Conservation (phyloP, 2,113 vertebrate genomes). For the Jacana jacana region DNA sequence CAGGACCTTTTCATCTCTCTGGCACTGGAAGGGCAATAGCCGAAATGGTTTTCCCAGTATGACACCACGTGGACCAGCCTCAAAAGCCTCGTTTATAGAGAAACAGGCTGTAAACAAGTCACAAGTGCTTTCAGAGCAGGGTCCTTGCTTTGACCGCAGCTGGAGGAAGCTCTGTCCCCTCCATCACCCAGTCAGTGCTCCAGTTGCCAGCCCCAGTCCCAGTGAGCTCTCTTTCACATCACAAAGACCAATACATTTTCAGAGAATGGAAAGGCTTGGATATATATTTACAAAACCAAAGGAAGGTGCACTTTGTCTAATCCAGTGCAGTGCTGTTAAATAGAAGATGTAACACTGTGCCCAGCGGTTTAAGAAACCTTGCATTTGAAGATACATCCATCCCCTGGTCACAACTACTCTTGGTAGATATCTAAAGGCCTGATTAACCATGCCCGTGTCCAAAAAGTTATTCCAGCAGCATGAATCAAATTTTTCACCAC, state of each 20-base stretch:
- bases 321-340: not conserved
- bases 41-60: not conserved
- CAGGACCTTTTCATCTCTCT: not conserved
- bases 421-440: not conserved
- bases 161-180: not conserved
- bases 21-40: not conserved
- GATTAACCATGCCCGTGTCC: not conserved
- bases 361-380: not conserved
- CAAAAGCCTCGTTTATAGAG: not conserved
- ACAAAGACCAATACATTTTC: not conserved
- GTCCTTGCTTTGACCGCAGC: not conserved
- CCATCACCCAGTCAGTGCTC: not conserved
- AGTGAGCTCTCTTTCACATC: accelerated
- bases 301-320: not conserved
- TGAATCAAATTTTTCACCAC: not conserved
- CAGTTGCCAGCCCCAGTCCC: not conserved
- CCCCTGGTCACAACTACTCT: not conserved
- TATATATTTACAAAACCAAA: not conserved
- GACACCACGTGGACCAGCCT: accelerated
- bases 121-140: not conserved
- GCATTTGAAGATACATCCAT: not conserved
- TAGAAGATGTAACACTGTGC: not conserved
- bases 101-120: not conserved
- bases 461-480: not conserved
- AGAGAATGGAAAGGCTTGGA: not conserved